phyloP scores from a whole-genome alignment of 2,888 invertebrate genomes.

The Eudasyphora cyanicolor region DNA sequence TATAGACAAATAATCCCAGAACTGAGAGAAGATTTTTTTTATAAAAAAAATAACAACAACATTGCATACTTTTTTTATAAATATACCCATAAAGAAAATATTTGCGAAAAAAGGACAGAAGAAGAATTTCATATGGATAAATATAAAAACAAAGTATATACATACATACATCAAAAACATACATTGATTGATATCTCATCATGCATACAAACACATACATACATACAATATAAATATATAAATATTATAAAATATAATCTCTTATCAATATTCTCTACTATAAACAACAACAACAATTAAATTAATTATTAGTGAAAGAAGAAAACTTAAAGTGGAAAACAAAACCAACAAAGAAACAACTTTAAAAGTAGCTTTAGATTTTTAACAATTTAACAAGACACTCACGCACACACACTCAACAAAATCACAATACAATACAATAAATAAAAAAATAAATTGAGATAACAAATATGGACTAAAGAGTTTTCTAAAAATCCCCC shows the following conservation, averaged over 20 bases:
- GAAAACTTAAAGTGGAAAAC: neutral
- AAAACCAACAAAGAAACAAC: conserved; percentile 43
- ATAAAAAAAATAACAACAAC: neutral
- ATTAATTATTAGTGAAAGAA: conserved; percentile 31
- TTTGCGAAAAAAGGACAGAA: neutral
- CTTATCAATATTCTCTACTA: conserved; percentile 58
- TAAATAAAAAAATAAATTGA: conserved; percentile 2
- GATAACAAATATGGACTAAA: too few species aligned
- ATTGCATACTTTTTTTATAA: neutral
- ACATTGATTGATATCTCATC: conserved; percentile 31
- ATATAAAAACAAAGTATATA: neutral
- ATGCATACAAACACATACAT: neutral
- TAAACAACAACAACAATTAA: conserved; percentile 14
- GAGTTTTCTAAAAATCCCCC: too few species aligned
- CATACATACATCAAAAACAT: conserved; percentile 7
- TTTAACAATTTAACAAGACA: conserved; percentile 38
- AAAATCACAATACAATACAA: too few species aligned
- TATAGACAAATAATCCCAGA: too few species aligned
- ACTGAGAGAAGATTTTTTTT: too few species aligned
- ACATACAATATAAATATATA: conserved; percentile 59
- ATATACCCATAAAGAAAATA: neutral
- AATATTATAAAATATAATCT: conserved; percentile 62
- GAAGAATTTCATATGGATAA: conserved; percentile 11
- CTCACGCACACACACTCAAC: neutral
- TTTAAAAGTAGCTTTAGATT: conserved; percentile 42